Conservation (phyloP, 2,888 invertebrate species). For the Leucozona laternaria region DNA sequence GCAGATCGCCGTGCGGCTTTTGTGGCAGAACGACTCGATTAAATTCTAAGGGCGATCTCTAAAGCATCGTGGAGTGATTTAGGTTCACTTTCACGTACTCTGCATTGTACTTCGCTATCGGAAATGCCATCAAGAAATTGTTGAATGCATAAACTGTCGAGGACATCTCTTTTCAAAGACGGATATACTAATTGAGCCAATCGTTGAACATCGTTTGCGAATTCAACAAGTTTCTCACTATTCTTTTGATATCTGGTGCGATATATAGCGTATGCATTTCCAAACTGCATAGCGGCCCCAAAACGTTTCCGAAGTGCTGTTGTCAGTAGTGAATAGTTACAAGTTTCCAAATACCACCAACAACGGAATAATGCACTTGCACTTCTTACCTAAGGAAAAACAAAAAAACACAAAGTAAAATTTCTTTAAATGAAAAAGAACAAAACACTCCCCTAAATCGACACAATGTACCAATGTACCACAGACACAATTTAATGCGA, state of each 20-base stretch:
- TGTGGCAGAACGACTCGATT: conserved; percentile 10
- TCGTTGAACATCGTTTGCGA: conserved; percentile 15
- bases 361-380: too few relatives aligned
- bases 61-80: conserved; percentile 13
- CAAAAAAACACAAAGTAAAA: too few relatives aligned
- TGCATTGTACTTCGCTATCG: too few relatives aligned
- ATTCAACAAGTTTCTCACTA: conserved; percentile 1
- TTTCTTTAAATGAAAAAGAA: too few relatives aligned
- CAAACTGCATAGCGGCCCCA: background rate
- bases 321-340: background rate
- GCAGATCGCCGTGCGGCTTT: conserved; percentile 3
- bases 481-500: too few relatives aligned
- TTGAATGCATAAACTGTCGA: conserved; percentile 22
- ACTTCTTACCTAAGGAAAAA: too few relatives aligned
- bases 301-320: too few relatives aligned
- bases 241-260: conserved; percentile 3
- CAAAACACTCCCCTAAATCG: too few relatives aligned
- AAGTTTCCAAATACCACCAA: too few relatives aligned
- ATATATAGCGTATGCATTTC: background rate
- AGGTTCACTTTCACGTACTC: conserved; percentile 19
- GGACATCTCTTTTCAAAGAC: background rate
- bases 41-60: background rate
- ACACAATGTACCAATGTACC: too few relatives aligned
- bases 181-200: background rate
- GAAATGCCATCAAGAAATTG: too few relatives aligned